These are phyloP conservation scores for Cryptomyrus ogoouensis DNA, from an alignment of 2,113 vertebrate genomes.

Conservation along the genomic window DNA sequence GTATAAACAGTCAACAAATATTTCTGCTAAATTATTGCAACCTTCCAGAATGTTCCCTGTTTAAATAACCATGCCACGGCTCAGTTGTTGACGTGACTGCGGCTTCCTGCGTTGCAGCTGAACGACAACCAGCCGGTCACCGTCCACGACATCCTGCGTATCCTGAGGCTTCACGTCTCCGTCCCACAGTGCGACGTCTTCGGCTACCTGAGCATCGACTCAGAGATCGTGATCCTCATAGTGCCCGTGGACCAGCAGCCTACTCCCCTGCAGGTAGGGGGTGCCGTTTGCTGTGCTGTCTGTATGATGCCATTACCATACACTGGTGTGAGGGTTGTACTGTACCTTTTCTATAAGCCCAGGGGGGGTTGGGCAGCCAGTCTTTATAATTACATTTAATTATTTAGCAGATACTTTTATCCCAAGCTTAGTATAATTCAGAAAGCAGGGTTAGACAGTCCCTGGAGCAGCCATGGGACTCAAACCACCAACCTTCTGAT, in stretches of 20 bases:
- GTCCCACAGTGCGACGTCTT: conserved; percentile 95
- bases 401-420: background rate
- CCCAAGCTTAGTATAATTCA: background rate
- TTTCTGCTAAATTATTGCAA: background rate
- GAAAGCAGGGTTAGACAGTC: background rate
- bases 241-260: conserved; percentile 85
- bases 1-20: background rate
- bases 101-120: conserved; percentile 57
- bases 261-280: conserved; percentile 80
- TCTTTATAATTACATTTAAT: background rate
- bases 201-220: conserved; percentile 91
- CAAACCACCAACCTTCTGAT: background rate
- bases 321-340: background rate
- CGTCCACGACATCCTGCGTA: conserved; percentile 78
- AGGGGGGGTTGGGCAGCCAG: background rate
- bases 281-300: background rate
- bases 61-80: background rate
- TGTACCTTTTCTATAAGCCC: background rate
- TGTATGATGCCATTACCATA: background rate
- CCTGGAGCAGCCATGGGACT: background rate
- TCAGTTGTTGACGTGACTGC: background rate
- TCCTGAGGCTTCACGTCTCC: conserved; percentile 83
- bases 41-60: background rate
- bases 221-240: conserved; percentile 84
- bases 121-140: conserved; percentile 81